Percentiles rank a stretch among this genome's conserved stretches.
Evolutionary conservation across 2,888 invertebrate species (phyloP).

Genomic region (Argyresthia albistria): DNA sequence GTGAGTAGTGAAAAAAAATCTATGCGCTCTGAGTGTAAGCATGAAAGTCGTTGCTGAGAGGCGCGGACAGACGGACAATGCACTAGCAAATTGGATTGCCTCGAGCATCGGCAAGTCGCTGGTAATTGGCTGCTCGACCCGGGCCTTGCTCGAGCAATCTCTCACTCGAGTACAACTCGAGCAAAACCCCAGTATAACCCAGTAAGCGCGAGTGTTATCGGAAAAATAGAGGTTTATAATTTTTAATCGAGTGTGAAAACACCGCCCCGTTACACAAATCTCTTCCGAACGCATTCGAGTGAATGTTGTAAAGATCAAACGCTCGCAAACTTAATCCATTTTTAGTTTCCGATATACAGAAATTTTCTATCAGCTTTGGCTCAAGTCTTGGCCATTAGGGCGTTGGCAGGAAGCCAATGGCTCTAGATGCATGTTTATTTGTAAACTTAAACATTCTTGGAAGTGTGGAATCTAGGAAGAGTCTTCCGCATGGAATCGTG

Average conservation of each 20-base stretch:
- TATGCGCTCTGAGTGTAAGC: too few species aligned
- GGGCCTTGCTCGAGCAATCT: conserved; percentile 27
- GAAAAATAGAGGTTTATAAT: background rate
- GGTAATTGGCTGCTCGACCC: conserved; percentile 44
- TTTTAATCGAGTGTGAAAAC: background rate
- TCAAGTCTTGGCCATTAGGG: conserved; percentile 59
- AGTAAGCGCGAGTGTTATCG: conserved; percentile 14
- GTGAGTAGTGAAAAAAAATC: too few species aligned
- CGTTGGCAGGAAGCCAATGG: conserved; percentile 50
- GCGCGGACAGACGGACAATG: conserved; percentile 45
- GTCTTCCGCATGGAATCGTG: conserved; percentile 35
- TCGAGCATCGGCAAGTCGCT: conserved; percentile 31
- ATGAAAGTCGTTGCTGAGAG: background rate
- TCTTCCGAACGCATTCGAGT: background rate
- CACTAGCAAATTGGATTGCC: conserved; percentile 57
- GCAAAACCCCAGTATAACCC: conserved; percentile 12
- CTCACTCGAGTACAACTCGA: conserved; percentile 15
- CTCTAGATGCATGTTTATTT: conserved; percentile 61
- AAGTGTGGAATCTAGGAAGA: conserved; percentile 63
- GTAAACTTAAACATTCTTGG: conserved; percentile 65
- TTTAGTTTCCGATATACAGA: conserved; percentile 53
- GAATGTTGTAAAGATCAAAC: background rate
- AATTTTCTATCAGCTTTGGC: conserved; percentile 56
- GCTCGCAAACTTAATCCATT: conserved; percentile 29
- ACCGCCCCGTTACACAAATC: background rate